Conservation (phyloP, 2,888 invertebrate genomes). For the Eledona agricola region DNA sequence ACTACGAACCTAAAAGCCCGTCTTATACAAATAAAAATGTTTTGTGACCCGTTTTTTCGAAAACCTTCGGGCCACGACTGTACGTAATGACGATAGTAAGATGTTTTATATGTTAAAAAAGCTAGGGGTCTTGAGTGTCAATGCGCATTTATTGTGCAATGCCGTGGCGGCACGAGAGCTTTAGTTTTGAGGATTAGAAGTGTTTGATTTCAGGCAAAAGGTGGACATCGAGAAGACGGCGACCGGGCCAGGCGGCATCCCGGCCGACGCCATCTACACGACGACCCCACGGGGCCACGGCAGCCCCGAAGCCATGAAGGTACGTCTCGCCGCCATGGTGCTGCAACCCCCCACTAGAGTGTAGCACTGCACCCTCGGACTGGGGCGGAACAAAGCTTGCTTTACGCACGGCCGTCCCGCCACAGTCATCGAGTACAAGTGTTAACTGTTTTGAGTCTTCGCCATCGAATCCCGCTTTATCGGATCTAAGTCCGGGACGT, state of each 20-base stretch:
- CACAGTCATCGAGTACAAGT: constrained; percentile 61
- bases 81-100: too few species aligned
- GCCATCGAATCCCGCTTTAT: constrained; percentile 38
- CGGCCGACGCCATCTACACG: constrained; percentile 79
- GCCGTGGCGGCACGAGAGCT: background rate
- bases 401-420: constrained; percentile 54
- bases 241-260: constrained; percentile 68
- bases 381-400: constrained; percentile 48
- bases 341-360: constrained; percentile 89
- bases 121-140: too few species aligned
- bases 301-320: constrained; percentile 82
- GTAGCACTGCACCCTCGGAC: constrained; percentile 64
- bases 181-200: background rate
- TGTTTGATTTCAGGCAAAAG: constrained; percentile 54
- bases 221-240: constrained; percentile 63
- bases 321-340: constrained; percentile 89
- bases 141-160: background rate
- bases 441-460: constrained; percentile 60
- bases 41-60: too few species aligned
- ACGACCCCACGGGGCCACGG: constrained; percentile 59
- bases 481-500: constrained; percentile 41
- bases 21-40: too few species aligned
- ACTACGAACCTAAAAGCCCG: too few species aligned
- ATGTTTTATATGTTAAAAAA: too few species aligned
- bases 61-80: too few species aligned